Conservation (phyloP, 2,113 vertebrate species). For the Guaruba guarouba region DNA sequence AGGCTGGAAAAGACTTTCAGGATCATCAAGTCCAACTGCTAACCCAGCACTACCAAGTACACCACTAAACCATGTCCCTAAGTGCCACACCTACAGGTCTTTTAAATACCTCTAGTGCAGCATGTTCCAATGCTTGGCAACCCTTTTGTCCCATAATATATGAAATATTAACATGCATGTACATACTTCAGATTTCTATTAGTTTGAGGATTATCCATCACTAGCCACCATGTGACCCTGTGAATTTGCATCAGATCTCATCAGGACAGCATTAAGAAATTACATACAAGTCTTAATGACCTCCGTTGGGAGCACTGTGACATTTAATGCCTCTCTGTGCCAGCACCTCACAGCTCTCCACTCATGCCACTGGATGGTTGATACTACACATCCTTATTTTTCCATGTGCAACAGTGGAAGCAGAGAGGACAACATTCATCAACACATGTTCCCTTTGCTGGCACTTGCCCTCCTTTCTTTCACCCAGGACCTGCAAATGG, state of each 20-base stretch:
- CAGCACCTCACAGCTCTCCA: neutral
- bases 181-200: neutral
- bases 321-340: neutral
- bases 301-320: neutral
- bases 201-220: neutral
- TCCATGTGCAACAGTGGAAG: neutral
- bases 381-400: neutral
- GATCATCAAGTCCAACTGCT: neutral
- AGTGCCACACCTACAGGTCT: neutral
- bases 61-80: neutral
- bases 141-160: neutral
- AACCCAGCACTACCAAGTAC: neutral
- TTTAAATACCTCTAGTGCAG: neutral
- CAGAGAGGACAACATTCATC: neutral
- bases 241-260: neutral
- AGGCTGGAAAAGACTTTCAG: neutral
- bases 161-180: neutral
- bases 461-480: neutral
- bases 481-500: neutral
- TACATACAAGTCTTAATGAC: neutral
- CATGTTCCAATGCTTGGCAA: neutral
- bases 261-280: neutral
- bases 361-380: accelerated
- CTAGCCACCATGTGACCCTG: neutral
- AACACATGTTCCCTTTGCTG: neutral